phyloP scores from a whole-genome alignment of 35 echinoderm and acorn worm genomes.

The Anneissia japonica region DNA sequence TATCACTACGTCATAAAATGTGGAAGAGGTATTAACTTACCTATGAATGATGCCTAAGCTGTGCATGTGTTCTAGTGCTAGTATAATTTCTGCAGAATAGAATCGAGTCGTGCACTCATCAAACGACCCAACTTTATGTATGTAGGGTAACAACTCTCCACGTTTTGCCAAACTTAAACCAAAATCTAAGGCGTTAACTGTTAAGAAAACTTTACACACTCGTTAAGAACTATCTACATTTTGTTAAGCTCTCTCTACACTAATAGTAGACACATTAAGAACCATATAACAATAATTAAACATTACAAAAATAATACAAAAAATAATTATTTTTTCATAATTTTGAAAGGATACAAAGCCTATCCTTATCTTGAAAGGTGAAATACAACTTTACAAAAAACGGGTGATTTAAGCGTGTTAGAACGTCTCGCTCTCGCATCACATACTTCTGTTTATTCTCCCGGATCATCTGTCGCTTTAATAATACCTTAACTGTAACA shows the following conservation, averaged over 20 bases:
- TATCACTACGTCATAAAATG: no score
- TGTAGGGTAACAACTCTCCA: conserved; percentile 89
- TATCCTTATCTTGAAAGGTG: conserved; percentile 91
- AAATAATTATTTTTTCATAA: not conserved
- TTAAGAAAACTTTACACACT: no score
- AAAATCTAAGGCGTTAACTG: conserved; percentile 59
- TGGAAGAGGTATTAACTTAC: no score
- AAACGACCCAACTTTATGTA: conserved; percentile 92
- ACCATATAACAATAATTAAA: no score
- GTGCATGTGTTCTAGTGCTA: conserved; percentile 90
- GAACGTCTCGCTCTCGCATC: conserved; percentile 63
- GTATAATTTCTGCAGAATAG: conserved; percentile 86
- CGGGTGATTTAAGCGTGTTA: conserved; percentile 90
- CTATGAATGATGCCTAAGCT: conserved; percentile 94
- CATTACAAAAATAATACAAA: no score
- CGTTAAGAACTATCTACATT: no score
- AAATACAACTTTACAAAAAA: conserved; percentile 94
- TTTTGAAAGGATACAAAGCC: conserved; percentile 96
- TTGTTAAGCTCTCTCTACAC: not conserved
- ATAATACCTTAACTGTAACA: conserved; percentile 98
- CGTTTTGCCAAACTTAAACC: conserved; percentile 92
- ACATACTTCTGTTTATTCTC: conserved; percentile 96
- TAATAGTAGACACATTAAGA: not conserved
- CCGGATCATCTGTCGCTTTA: conserved; percentile 79
- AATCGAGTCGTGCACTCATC: conserved; percentile 84